phyloP scores from a whole-genome alignment of 2,797 vertebrate species.

The Zalophus californianus region DNA sequence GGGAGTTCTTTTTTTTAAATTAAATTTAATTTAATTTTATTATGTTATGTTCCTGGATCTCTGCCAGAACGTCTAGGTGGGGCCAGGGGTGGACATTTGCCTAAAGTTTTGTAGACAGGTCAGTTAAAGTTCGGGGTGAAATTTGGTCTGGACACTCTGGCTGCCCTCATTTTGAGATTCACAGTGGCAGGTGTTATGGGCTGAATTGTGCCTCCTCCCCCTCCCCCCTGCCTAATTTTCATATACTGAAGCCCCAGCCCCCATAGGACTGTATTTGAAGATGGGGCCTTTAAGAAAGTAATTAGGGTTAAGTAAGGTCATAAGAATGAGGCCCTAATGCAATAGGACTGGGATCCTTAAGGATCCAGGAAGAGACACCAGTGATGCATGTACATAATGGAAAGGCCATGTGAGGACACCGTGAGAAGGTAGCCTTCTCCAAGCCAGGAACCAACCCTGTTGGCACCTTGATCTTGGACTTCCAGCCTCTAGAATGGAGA shows the following conservation, averaged over 20 bases:
- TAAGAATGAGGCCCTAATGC: not conserved
- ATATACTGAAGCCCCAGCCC: not conserved
- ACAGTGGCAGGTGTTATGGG: not conserved
- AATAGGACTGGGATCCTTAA: not conserved
- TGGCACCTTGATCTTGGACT: not conserved
- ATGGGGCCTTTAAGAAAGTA: not conserved
- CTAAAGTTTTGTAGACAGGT: not conserved
- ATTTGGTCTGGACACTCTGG: no score
- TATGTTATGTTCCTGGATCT: not conserved
- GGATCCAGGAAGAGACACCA: not conserved
- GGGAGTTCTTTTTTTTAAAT: not conserved
- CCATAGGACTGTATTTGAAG: not conserved
- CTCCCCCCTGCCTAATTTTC: not conserved
- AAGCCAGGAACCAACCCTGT: not conserved
- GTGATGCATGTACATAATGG: rapidly evolving
- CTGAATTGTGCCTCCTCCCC: not conserved
- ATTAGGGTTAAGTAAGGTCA: not conserved
- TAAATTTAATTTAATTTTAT: no score
- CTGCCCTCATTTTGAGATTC: not conserved
- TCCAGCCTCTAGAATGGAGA: not conserved
- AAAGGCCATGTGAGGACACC: not conserved
- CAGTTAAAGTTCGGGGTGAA: not conserved
- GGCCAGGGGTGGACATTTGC: not conserved
- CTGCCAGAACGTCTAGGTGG: no score
- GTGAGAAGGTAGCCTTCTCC: rapidly evolving